phyloP scores from a whole-genome alignment of 2,888 invertebrate species.

The Phania funesta region DNA sequence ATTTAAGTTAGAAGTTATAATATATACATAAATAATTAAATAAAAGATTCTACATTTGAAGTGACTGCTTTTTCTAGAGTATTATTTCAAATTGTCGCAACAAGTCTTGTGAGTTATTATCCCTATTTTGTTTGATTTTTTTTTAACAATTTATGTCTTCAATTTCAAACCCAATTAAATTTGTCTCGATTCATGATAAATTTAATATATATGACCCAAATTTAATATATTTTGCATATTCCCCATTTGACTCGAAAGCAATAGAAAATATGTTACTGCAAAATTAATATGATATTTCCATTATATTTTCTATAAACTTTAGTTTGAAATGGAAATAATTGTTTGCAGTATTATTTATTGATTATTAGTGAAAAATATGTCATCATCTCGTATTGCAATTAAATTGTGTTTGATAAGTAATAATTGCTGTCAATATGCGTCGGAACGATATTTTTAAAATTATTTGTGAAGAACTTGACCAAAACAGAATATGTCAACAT shows the following conservation, averaged over 20 bases:
- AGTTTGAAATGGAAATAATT: neutral
- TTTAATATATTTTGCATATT: neutral
- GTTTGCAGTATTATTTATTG: conserved; percentile 6
- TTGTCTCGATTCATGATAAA: neutral
- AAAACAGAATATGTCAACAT: conserved; percentile 7
- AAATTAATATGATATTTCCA: neutral
- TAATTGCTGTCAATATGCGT: conserved; percentile 2
- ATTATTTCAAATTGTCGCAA: too few species aligned
- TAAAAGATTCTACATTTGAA: too few species aligned
- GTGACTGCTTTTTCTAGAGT: too few species aligned
- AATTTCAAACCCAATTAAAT: too few species aligned
- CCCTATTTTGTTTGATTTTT: neutral
- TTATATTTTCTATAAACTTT: neutral
- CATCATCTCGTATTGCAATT: conserved; percentile 9
- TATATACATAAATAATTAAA: too few species aligned
- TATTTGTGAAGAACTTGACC: neutral
- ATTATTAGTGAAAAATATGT: neutral
- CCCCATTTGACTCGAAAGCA: neutral
- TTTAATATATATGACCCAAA: too few species aligned
- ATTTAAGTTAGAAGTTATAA: too few species aligned
- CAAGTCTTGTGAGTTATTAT: too few species aligned
- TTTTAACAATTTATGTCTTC: too few species aligned
- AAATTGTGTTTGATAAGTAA: neutral
- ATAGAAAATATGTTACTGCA: neutral
- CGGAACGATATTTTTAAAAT: neutral